Percentiles rank a stretch among this genome's conserved stretches.
Conservation (phyloP, 2,797 vertebrate species). For the Fundulus diaphanus region DNA sequence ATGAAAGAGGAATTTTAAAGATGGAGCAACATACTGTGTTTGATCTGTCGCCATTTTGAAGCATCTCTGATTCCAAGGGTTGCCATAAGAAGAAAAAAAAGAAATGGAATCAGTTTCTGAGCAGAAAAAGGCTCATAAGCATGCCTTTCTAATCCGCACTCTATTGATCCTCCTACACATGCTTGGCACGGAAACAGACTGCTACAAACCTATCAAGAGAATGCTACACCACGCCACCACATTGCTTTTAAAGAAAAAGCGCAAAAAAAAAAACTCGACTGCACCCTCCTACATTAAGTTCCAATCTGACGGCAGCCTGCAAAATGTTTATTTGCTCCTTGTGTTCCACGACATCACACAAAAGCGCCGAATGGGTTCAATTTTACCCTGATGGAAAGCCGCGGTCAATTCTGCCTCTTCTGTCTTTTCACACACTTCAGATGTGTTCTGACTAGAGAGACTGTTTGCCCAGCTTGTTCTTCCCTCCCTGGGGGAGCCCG, state of each 20-base stretch:
- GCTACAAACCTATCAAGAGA: constrained; percentile 68
- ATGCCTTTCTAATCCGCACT: constrained; percentile 64
- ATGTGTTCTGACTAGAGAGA: constrained; percentile 71
- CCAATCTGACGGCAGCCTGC: constrained; percentile 52
- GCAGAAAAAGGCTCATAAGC: constrained; percentile 60
- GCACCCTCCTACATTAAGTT: constrained; percentile 59
- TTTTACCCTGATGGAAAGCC: constrained; percentile 69
- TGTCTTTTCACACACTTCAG: constrained; percentile 58
- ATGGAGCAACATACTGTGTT: constrained; percentile 47
- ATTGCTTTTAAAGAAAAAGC: constrained; percentile 53
- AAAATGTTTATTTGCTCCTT: constrained; percentile 49
- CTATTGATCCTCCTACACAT: constrained; percentile 74
- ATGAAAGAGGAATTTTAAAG: constrained; percentile 60
- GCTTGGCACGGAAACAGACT: constrained; percentile 65
- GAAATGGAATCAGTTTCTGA: constrained; percentile 55
- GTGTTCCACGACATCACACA: constrained; percentile 38
- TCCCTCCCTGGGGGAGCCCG: constrained; percentile 54
- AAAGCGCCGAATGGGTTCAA: constrained; percentile 55
- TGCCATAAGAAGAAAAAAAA: constrained; percentile 47
- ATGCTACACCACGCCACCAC: constrained; percentile 62
- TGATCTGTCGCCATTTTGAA: constrained; percentile 72
- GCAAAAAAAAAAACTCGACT: constrained; percentile 43
- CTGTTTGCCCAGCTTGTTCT: constrained; percentile 69
- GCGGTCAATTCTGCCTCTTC: constrained; percentile 52
- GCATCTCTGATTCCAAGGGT: constrained; percentile 46